These are phyloP conservation scores for Choloepus hoffmanni DNA, from an alignment of 2,113 vertebrate genomes.

Conservation along the genomic window DNA sequence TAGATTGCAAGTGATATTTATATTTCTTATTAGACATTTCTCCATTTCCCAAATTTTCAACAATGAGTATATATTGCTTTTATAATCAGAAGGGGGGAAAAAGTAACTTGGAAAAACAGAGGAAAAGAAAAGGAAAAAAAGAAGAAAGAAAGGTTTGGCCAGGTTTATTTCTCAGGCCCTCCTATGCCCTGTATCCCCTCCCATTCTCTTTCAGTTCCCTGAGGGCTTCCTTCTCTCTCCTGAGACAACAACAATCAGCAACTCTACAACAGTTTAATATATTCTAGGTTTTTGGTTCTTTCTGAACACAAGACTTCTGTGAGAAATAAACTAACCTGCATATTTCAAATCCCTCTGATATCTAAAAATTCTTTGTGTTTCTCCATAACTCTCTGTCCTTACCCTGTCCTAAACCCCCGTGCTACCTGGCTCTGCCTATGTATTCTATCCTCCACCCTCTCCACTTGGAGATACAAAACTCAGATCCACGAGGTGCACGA, in stretches of 20 bases:
- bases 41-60: conserved; percentile 14
- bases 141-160: background rate
- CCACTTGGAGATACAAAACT: background rate
- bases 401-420: background rate
- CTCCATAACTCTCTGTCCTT: background rate
- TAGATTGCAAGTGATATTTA: background rate
- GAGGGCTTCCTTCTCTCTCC: background rate
- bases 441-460: background rate
- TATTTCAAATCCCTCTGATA: background rate
- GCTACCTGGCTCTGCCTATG: background rate
- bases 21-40: background rate
- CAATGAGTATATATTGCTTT: background rate
- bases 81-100: background rate
- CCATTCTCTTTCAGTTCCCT: background rate
- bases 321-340: background rate
- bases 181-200: fast-evolving
- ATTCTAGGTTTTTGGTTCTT: background rate
- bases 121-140: background rate
- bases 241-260: background rate
- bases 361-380: background rate
- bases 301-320: conserved; percentile 27
- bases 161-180: background rate
- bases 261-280: background rate
- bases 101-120: background rate
- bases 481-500: background rate